Evolutionary conservation across 2,888 invertebrate species (phyloP), one percentile per base, ranked within the genome.

Genomic region (Spicauda simplicius): DNA sequence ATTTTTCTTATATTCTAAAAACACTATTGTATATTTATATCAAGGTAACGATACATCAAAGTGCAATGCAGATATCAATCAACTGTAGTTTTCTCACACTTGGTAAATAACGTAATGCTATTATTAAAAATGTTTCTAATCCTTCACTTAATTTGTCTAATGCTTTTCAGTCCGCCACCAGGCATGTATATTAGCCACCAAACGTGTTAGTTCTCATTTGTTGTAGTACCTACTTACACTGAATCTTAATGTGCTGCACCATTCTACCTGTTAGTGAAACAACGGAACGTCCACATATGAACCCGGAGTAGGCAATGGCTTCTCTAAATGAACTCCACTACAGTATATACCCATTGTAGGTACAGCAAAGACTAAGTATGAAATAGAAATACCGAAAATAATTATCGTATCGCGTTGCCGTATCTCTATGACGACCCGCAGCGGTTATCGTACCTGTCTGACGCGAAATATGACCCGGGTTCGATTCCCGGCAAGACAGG

Each of bases 191-290:
- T 60, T 59, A 65, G 59, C 54, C 30, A 41, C 53, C 11, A 54
- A 54, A 59, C 30, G 59, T 54, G 59, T 45, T 48, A 59, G 48
- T 14, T 59, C 59, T 65, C 59, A 30, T 65, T 53, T 59, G 18
- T 54, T 59, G 45, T 59, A 59, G 65, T 65, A 59, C 59, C 65
- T 54, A 65, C 65, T 65, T 59, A 65, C 65, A 41, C 65, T 59
- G 59, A 59, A 65, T 65, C 65, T 54, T 65, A 65, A 65, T 54
- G 54, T 33, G 30, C 37, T 65, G 58, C 54, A 45, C 59, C 65
- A 65, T 65, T 65, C 45, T 48, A 59, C 65, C 59, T 54, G 59
- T 55, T 54, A 59, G 65, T 65, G 19, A 59, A 60, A 65, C 59
- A 65, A 60, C 54, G 45, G 45, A 54, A 59, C 54, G 54, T 65